Percentiles rank a stretch among this genome's conserved stretches.
These are phyloP conservation scores for Phoenicopterus ruber DNA, from an alignment of 2,113 vertebrate species.

Conservation along the genomic window DNA sequence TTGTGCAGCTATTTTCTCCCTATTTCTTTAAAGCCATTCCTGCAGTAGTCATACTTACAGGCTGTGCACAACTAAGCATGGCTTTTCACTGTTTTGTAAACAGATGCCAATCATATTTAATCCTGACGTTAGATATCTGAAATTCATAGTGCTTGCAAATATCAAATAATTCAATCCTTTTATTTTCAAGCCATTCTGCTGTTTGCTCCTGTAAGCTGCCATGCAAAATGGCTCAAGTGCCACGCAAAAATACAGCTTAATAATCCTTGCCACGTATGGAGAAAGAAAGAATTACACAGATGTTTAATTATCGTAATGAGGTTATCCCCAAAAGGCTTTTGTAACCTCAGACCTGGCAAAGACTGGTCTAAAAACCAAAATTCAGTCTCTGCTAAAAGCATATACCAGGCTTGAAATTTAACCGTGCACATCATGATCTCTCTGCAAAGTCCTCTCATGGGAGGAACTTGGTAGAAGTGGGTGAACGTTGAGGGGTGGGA, in stretches of 20 bases:
- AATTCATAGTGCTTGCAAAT: background rate
- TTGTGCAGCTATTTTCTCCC: background rate
- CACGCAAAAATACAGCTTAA: constrained; percentile 40
- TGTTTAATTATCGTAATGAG: constrained; percentile 67
- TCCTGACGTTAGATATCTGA: background rate
- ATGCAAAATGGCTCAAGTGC: constrained; percentile 8
- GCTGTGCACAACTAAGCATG: background rate
- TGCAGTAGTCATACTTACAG: background rate
- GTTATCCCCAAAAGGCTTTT: constrained; percentile 49
- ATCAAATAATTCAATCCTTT: background rate
- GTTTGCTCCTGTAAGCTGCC: background rate
- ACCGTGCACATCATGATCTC: background rate
- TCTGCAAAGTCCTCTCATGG: background rate
- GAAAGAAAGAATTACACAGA: constrained; percentile 49
- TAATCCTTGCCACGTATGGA: constrained; percentile 22
- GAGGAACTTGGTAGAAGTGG: background rate
- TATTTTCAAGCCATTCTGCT: background rate
- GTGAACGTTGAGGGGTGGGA: background rate
- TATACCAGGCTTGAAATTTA: background rate
- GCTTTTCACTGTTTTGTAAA: background rate
- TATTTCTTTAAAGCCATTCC: background rate
- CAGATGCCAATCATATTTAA: background rate
- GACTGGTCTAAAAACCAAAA: background rate
- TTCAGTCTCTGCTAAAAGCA: background rate
- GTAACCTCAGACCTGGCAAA: constrained; percentile 34